Evolutionary conservation across 2,888 invertebrate genomes (phyloP).

Genomic region (Acanthosepion pharaonis): DNA sequence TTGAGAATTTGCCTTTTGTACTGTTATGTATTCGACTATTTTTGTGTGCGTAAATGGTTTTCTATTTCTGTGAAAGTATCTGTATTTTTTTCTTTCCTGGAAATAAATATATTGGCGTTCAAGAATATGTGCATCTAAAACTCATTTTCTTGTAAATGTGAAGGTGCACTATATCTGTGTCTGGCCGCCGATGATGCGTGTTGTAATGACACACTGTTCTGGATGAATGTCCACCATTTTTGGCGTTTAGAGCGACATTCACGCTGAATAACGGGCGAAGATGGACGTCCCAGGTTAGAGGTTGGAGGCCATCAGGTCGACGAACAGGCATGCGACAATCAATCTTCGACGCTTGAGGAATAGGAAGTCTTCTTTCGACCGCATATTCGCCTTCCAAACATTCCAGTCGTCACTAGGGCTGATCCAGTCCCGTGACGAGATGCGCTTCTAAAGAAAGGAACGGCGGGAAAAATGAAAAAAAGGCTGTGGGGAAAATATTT

Average conservation of each 20-base stretch:
- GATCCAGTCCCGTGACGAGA: slow-evolving; percentile 8
- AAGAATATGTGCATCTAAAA: not conserved
- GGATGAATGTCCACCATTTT: not conserved
- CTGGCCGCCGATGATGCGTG: not conserved
- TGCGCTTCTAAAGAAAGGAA: not conserved
- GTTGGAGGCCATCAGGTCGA: not conserved
- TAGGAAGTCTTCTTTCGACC: not conserved
- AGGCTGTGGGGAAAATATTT: not conserved
- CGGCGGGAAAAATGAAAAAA: not conserved
- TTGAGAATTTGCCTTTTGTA: too few relatives aligned
- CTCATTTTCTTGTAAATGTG: not conserved
- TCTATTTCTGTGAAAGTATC: too few relatives aligned
- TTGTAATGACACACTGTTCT: slow-evolving; percentile 12
- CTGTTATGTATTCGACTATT: too few relatives aligned
- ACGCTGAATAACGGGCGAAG: not conserved
- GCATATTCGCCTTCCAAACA: not conserved
- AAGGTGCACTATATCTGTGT: not conserved
- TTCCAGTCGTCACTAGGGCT: not conserved
- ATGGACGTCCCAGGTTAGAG: slow-evolving; percentile 12
- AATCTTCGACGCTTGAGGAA: not conserved
- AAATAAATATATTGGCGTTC: not conserved
- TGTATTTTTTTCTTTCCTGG: too few relatives aligned
- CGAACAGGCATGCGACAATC: not conserved
- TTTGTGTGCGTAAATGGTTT: too few relatives aligned
- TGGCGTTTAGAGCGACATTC: slow-evolving; percentile 33